A percentile compares a stretch with the other conserved stretches of the same genome.
These are phyloP conservation scores for Dermatophagoides farinae DNA, from an alignment of 1,140 invertebrate genomes.

Conservation along the genomic window DNA sequence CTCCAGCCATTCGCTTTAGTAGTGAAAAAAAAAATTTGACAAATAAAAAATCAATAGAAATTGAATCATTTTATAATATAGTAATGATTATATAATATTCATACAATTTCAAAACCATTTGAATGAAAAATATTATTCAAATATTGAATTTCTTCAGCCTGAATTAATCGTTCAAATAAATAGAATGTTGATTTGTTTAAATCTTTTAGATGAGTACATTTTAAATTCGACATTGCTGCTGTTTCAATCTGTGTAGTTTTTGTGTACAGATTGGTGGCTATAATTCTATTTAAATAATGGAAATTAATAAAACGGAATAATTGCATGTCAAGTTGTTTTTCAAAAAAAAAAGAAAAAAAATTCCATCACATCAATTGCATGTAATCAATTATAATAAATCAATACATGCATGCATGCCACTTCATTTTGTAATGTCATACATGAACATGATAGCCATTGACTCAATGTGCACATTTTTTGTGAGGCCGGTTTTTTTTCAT, in stretches of 20 bases:
- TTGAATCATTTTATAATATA: not conserved
- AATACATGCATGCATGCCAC: not conserved
- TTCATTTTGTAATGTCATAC: too few relatives aligned
- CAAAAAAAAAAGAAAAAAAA: not conserved
- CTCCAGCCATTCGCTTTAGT: conserved; percentile 77
- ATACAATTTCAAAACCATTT: conserved; percentile 1
- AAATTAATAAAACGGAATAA: too few relatives aligned
- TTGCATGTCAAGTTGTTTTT: not conserved
- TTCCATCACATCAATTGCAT: not conserved
- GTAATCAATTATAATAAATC: not conserved
- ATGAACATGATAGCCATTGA: not conserved
- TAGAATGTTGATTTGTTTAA: not conserved
- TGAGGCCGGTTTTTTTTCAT: not conserved
- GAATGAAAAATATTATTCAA: not conserved
- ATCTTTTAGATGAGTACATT: not conserved
- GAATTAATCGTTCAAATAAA: not conserved
- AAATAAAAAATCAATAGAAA: not conserved
- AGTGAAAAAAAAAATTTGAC: conserved; percentile 24
- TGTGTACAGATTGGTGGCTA: too few relatives aligned
- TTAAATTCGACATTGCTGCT: not conserved
- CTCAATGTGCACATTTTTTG: not conserved
- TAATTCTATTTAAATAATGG: too few relatives aligned
- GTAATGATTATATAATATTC: not conserved
- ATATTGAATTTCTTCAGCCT: not conserved
- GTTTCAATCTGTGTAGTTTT: not conserved